Evolutionary conservation across 2,113 vertebrate species (phyloP).

Genomic region (Paralichthys olivaceus): DNA sequence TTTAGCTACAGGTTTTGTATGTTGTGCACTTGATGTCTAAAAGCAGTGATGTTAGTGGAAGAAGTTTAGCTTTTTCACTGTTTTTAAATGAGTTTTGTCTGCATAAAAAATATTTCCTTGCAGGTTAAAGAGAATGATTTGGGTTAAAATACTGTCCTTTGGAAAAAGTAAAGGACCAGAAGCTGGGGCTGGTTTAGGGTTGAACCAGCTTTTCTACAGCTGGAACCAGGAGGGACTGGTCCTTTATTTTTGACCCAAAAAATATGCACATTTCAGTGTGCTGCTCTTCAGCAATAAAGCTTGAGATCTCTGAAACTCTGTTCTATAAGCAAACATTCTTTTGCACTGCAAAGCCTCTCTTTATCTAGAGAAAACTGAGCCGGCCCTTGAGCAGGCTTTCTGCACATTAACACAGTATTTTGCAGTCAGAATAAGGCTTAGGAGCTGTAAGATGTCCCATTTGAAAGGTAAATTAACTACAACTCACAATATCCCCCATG

Average conservation of each 20-base stretch:
- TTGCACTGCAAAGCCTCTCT: neutral
- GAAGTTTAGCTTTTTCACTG: too few relatives aligned
- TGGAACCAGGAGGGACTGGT: neutral
- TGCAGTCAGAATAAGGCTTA: slow-evolving; percentile 1
- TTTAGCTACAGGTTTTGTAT: too few relatives aligned
- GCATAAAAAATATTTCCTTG: too few relatives aligned
- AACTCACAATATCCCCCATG: slow-evolving; percentile 39
- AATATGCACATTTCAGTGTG: too few relatives aligned
- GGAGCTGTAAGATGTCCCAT: slow-evolving; percentile 24
- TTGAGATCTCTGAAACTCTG: neutral
- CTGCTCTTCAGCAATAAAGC: too few relatives aligned
- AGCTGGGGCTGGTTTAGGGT: too few relatives aligned
- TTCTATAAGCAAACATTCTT: neutral
- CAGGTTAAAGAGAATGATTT: too few relatives aligned
- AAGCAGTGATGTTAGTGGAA: too few relatives aligned
- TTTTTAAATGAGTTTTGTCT: too few relatives aligned
- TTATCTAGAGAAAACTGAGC: slow-evolving; percentile 18
- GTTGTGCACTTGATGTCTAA: too few relatives aligned
- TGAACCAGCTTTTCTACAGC: too few relatives aligned
- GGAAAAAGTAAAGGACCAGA: neutral
- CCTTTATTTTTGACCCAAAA: too few relatives aligned
- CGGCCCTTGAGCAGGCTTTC: slow-evolving; percentile 3
- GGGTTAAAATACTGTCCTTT: neutral
- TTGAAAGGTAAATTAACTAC: slow-evolving; percentile 31
- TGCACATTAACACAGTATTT: neutral